Base-by-base conservation (phyloP, 2,888 invertebrate genomes). In the Andrena marginata region DNA sequence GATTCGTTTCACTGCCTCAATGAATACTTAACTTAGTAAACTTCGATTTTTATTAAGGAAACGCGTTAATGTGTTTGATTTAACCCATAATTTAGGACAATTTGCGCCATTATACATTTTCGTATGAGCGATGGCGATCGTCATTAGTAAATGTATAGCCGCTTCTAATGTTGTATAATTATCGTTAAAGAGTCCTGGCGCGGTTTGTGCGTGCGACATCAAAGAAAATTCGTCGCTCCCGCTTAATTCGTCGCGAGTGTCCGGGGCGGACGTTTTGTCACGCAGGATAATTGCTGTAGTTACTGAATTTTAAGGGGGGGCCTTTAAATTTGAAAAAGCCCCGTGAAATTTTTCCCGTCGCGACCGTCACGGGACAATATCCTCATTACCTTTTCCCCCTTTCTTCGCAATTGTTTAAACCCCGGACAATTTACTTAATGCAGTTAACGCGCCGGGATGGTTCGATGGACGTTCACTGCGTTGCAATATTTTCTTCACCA, bases 201-300 rank as follows among this genome's bases (percentile, higher is more conserved):
- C 7, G 33, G 51, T 68, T 71, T 60, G 63, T 49, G 72, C 70
- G 82, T 77, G 83, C 82, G 59, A 82, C 77, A 68, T 82, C 82
- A 83, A 82, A 83, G 83, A 83, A 77, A 82, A 64, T 71, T 77
- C 62, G 29, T 48, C 33, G 62, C 20, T 35, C 4, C 13, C 62
- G 70, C 49, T 77, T 70, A 81, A 80, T 72, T 72, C 72, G 64
- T 60, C 60, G 69, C 65, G 71, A 71, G 68, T 60, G 70, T 54
- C 63, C 63, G 63, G 23, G 20, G 26, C 54, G 56, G 35, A 54
- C 67, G 31, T 71, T 74, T 77, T 60, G 65, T 77, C 77, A 67
- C 49, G 63, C 56, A 31, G 64, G 74, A 70, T 75, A 84, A 82
- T 84, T 84, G 48, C 54, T 42, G 51, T 20, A 63, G 71, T 82